phyloP scores from a whole-genome alignment of 1,140 invertebrate species.

The Drosophila orena region DNA sequence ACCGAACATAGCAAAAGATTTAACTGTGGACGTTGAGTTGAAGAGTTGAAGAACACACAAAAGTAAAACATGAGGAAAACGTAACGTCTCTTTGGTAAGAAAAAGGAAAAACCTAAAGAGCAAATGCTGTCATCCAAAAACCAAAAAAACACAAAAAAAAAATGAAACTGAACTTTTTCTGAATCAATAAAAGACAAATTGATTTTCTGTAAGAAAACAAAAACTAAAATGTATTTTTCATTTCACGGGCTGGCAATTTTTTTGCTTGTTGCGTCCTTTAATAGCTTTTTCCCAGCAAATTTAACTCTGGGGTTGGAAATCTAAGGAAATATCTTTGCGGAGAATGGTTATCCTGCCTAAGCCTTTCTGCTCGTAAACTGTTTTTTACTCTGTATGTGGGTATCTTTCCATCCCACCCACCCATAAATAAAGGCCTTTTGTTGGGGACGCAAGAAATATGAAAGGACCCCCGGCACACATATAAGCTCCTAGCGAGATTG shows the following conservation, averaged over 20 bases:
- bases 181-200: slow-evolving; percentile 84
- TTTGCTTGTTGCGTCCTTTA: background rate
- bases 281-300: background rate
- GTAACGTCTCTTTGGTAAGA: slow-evolving; percentile 66
- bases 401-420: background rate
- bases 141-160: slow-evolving; percentile 54
- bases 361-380: slow-evolving; percentile 12
- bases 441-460: slow-evolving; percentile 11
- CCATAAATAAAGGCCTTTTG: slow-evolving; percentile 34
- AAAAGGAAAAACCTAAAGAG: slow-evolving; percentile 59
- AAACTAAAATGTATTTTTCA: slow-evolving; percentile 36
- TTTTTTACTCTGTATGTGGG: slow-evolving; percentile 9
- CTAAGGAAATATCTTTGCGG: background rate
- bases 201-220: slow-evolving; percentile 85
- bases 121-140: slow-evolving; percentile 79
- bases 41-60: slow-evolving; percentile 36
- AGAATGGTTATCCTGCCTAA: slow-evolving; percentile 4
- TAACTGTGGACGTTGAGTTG: slow-evolving; percentile 41
- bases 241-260: background rate
- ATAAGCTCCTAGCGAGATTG: slow-evolving; percentile 20
- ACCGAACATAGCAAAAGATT: slow-evolving; percentile 73
- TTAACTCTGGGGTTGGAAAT: slow-evolving; percentile 1
- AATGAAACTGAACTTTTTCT: slow-evolving; percentile 82
- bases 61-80: slow-evolving; percentile 47
- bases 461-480: slow-evolving; percentile 10